Conservation (phyloP, 2,888 invertebrate genomes). For the Linnaemya vulpina region DNA sequence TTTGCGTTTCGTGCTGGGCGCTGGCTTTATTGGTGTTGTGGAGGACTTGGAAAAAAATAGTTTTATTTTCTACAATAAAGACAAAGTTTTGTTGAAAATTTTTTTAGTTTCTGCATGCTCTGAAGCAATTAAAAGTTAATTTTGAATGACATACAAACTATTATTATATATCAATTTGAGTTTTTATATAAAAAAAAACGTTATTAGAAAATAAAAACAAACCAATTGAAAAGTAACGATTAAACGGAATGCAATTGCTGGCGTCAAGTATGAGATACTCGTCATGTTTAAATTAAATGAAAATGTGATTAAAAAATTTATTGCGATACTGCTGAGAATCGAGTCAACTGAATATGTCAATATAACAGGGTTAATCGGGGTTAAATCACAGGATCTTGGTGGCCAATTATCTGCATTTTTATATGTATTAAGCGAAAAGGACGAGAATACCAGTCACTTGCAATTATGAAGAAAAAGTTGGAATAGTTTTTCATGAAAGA, state of each 20-base stretch:
- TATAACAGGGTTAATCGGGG: too few species aligned
- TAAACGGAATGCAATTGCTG: not conserved
- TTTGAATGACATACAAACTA: constrained; percentile 33
- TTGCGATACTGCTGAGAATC: too few species aligned
- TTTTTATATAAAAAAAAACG: constrained; percentile 1
- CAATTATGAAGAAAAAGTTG: too few species aligned
- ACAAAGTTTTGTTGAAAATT: not conserved
- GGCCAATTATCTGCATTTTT: too few species aligned
- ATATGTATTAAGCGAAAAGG: too few species aligned
- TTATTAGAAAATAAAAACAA: not conserved
- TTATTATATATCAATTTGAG: constrained; percentile 38
- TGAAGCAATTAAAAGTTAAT: constrained; percentile 26
- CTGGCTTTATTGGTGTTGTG: constrained; percentile 28
- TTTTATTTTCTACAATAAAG: too few species aligned
- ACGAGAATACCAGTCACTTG: too few species aligned
- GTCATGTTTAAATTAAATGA: not conserved
- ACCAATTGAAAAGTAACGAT: not conserved
- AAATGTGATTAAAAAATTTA: too few species aligned
- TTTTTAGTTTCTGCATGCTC: not conserved
- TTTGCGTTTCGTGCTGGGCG: constrained; percentile 30
- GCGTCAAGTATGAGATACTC: not conserved
- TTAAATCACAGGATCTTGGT: too few species aligned
- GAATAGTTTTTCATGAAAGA: too few species aligned
- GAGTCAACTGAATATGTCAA: too few species aligned
- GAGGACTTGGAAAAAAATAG: constrained; percentile 38